phyloP scores from a whole-genome alignment of 2,888 invertebrate genomes.

The Xestobium rufovillosum region DNA sequence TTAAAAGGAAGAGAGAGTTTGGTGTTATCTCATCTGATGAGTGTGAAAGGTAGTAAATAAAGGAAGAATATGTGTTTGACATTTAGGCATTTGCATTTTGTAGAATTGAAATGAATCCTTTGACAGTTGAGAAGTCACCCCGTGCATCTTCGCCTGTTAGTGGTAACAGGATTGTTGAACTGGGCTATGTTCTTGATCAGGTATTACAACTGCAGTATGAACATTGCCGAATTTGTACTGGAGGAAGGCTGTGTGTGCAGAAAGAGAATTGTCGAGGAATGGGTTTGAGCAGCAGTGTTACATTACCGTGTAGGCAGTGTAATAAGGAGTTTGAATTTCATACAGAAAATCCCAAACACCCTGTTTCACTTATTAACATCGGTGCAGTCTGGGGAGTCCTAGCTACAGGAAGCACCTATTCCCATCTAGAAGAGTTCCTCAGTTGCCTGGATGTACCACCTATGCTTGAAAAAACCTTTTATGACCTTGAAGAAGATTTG shows the following conservation, averaged over 20 bases:
- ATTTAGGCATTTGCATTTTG: too few species aligned
- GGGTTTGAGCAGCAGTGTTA: constrained; percentile 16
- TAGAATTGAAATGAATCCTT: too few species aligned
- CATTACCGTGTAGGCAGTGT: constrained; percentile 17
- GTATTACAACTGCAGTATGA: constrained; percentile 7
- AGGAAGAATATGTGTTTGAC: too few species aligned
- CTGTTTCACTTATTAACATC: constrained; percentile 7
- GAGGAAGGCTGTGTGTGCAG: constrained; percentile 12
- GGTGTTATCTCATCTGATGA: too few species aligned
- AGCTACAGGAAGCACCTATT: constrained; percentile 10
- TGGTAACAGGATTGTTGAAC: constrained; percentile 14
- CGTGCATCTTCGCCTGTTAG: constrained; percentile 8
- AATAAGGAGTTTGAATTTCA: too few species aligned
- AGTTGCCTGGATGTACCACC: constrained; percentile 10
- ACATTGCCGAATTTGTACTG: constrained; percentile 10
- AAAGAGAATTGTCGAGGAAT: constrained; percentile 14
- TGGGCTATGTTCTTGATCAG: constrained; percentile 11
- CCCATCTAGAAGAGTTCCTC: constrained; percentile 7
- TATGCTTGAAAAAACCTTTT: constrained; percentile 8
- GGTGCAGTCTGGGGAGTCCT: constrained; percentile 12
- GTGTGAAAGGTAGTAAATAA: too few species aligned
- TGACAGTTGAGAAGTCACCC: too few species aligned
- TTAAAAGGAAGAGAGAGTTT: too few species aligned
- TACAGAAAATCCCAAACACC: constrained; percentile 11
- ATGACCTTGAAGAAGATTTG: constrained; percentile 5